Conservation (phyloP, 1,140 invertebrate genomes). For the Drosophila auraria region DNA sequence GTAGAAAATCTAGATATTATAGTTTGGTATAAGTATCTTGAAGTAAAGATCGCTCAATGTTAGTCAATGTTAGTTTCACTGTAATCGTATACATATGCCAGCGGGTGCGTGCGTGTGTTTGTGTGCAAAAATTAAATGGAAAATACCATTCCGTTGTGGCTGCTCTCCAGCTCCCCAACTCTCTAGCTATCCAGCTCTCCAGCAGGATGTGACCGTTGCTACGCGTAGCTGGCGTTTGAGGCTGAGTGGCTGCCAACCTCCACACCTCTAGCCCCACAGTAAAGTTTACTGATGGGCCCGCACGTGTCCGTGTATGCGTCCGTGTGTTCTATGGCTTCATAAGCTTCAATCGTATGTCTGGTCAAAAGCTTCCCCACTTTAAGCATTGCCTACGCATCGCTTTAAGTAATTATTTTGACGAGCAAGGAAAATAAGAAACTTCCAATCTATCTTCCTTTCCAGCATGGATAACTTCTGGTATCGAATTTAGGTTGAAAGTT, state of each 20-base stretch:
- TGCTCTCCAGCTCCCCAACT: constrained; percentile 24
- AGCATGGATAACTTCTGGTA: background rate
- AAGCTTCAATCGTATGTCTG: constrained; percentile 49
- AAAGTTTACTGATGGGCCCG: constrained; percentile 25
- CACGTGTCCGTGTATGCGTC: constrained; percentile 29
- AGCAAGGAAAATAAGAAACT: constrained; percentile 9
- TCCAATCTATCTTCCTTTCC: background rate
- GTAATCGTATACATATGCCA: constrained; percentile 30
- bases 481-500: too few species aligned
- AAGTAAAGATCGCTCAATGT: background rate
- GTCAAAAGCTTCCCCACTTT: constrained; percentile 34
- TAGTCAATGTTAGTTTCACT: too few species aligned
- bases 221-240: constrained; percentile 55
- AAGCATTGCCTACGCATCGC: constrained; percentile 22
- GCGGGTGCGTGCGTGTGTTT: constrained; percentile 23
- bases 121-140: constrained; percentile 79
- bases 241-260: constrained; percentile 42
- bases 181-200: constrained; percentile 25
- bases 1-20: too few species aligned
- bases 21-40: background rate
- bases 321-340: constrained; percentile 49
- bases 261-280: background rate
- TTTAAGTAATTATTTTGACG: constrained; percentile 37
- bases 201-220: constrained; percentile 69
- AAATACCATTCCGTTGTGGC: constrained; percentile 64